Percentiles rank a stretch among this genome's conserved stretches.
phyloP scores from a whole-genome alignment of 1,140 invertebrate species.

The Drosophila neocordata region DNA sequence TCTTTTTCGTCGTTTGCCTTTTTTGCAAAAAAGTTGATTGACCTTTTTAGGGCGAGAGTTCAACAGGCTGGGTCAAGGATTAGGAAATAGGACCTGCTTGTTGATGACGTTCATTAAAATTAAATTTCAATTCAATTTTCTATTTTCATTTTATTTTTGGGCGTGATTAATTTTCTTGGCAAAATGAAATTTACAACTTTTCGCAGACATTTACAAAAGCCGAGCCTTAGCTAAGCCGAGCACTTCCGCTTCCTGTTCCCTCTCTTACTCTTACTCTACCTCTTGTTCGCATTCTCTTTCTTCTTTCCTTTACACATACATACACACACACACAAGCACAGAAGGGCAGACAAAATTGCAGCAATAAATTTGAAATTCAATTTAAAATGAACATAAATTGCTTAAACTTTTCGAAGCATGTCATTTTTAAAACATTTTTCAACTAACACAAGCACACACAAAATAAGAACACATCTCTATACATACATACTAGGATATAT shows the following conservation, averaged over 20 bases:
- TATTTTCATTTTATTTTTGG: conserved; percentile 42
- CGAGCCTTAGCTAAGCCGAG: conserved; percentile 53
- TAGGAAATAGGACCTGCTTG: conserved; percentile 23
- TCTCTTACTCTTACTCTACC: conserved; percentile 33
- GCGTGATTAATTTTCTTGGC: conserved; percentile 74
- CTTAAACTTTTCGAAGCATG: conserved; percentile 82
- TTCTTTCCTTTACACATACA: conserved; percentile 9
- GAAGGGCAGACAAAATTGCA: conserved; percentile 68
- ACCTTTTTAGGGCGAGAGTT: conserved; percentile 32
- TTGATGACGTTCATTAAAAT: conserved; percentile 21
- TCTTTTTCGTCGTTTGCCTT: conserved; percentile 35
- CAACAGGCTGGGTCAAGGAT: neutral
- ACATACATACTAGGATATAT: conserved; percentile 1
- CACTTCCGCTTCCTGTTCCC: conserved; percentile 66
- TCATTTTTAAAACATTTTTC: conserved; percentile 82
- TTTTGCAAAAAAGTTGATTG: conserved; percentile 52
- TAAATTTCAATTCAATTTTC: conserved; percentile 55
- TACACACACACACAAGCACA: conserved; percentile 8
- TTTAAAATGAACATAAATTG: conserved; percentile 83
- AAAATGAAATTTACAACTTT: conserved; percentile 75
- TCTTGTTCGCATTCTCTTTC: conserved; percentile 32
- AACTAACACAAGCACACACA: conserved; percentile 63
- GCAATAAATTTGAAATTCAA: conserved; percentile 82
- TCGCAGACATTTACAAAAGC: conserved; percentile 37
- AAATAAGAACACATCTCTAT: neutral